A percentile compares a stretch with the other conserved stretches of the same genome.
Conservation (phyloP, 2,888 invertebrate genomes). For the Melanostoma mellinum region DNA sequence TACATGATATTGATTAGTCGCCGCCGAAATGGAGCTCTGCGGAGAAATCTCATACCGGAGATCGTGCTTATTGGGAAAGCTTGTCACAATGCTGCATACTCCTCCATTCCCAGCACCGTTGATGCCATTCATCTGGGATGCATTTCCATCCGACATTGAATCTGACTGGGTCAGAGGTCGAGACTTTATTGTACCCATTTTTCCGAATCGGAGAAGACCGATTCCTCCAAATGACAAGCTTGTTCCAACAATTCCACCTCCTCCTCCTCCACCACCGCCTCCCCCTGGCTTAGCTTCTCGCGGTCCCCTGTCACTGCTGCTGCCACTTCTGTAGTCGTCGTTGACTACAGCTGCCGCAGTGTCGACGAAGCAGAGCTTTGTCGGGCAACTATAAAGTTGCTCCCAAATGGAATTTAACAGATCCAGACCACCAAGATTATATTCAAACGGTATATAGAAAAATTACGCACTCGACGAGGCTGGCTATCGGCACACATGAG, state of each 20-base stretch:
- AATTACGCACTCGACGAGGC: conserved; percentile 44
- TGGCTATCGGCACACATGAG: conserved; percentile 45
- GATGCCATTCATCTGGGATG: conserved; percentile 72
- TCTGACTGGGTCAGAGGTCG: conserved; percentile 78
- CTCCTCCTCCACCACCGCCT: conserved; percentile 62
- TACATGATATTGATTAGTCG: conserved; percentile 83
- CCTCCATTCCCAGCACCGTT: conserved; percentile 54
- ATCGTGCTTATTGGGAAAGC: conserved; percentile 79
- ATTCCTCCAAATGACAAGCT: conserved; percentile 64
- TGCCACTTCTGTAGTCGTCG: conserved; percentile 62
- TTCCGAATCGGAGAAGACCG: conserved; percentile 64
- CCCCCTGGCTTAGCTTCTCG: conserved; percentile 74
- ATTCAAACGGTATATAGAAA: conserved; percentile 49
- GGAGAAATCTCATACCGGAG: conserved; percentile 75
- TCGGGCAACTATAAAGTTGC: conserved; percentile 82
- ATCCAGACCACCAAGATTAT: conserved; percentile 78
- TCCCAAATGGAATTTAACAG: conserved; percentile 80
- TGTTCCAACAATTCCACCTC: conserved; percentile 67
- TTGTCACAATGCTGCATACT: conserved; percentile 64
- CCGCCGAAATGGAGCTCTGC: conserved; percentile 77
- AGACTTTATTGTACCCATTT: conserved; percentile 81
- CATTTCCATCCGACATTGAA: conserved; percentile 76
- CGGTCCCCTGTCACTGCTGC: conserved; percentile 73
- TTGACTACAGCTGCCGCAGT: conserved; percentile 76
- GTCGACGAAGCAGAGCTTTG: conserved; percentile 80